phyloP scores from a whole-genome alignment of 2,113 vertebrate genomes.

The Oncorhynchus tshawytscha region DNA sequence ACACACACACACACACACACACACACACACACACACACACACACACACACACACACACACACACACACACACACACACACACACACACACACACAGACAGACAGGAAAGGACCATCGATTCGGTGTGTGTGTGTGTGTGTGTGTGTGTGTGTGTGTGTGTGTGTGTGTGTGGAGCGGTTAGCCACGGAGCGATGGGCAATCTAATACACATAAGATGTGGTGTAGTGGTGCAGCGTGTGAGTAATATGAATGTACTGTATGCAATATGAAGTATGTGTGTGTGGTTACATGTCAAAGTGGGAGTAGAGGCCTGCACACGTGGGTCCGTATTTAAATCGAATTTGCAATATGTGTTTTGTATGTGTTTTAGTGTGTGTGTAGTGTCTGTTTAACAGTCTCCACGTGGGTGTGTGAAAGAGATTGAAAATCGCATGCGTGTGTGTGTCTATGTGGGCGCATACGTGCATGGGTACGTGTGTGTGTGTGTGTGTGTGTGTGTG shows the following conservation, averaged over 20 bases:
- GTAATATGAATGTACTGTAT: too few species aligned
- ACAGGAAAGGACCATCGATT: neutral
- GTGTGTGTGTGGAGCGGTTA: conserved; percentile 3
- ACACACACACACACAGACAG: neutral
- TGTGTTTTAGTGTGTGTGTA: neutral
- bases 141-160: conserved; percentile 14
- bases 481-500: neutral
- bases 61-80: too few species aligned
- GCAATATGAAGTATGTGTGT: too few species aligned
- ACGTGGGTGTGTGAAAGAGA: neutral
- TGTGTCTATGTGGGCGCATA: conserved; percentile 14
- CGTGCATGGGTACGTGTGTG: conserved; percentile 6
- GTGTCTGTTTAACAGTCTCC: neutral
- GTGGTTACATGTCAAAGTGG: too few species aligned
- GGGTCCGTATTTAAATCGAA: too few species aligned
- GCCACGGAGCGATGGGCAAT: neutral
- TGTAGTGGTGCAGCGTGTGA: too few species aligned
- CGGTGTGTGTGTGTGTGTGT: conserved; percentile 8
- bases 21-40: too few species aligned
- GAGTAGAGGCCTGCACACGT: too few species aligned
- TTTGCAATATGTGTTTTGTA: too few species aligned
- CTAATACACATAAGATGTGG: neutral
- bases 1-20: too few species aligned
- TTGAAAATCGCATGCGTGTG: neutral
- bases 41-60: too few species aligned